These are phyloP conservation scores for Litoditis marina DNA, from an alignment of 2,888 invertebrate species.

Conservation along the genomic window DNA sequence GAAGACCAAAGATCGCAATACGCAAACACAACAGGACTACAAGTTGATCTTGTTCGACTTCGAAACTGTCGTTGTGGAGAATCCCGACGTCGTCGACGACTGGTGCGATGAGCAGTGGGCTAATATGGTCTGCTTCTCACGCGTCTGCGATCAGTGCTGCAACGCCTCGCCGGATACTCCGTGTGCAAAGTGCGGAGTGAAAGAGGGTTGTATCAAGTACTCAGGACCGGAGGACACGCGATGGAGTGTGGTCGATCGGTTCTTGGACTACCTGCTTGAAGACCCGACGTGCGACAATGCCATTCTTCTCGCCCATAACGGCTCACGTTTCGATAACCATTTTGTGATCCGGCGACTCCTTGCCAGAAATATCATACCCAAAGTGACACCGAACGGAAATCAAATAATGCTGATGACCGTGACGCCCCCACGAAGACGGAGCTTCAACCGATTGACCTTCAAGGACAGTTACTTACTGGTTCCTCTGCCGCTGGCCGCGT, in stretches of 20 bases:
- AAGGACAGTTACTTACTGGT: constrained; percentile 2
- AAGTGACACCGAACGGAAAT: not conserved
- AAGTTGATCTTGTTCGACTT: constrained; percentile 1
- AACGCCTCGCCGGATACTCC: not conserved
- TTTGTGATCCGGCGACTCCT: not conserved
- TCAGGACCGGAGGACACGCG: not conserved
- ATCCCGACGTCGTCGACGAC: not conserved
- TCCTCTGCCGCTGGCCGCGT: not conserved
- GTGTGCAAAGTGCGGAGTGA: not conserved
- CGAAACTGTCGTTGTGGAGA: not conserved
- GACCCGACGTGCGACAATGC: not conserved
- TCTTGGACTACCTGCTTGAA: not conserved
- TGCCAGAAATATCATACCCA: not conserved
- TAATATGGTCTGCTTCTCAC: not conserved
- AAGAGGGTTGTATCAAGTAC: not conserved
- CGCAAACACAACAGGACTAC: not conserved
- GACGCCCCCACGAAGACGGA: not conserved
- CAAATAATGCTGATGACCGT: not conserved
- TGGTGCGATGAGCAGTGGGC: not conserved
- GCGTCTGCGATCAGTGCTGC: not conserved
- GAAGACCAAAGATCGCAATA: not conserved
- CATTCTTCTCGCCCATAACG: constrained; percentile 4
- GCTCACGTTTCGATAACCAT: not conserved
- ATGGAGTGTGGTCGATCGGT: not conserved
- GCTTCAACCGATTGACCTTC: not conserved